Base-by-base conservation (phyloP, 2,113 vertebrate genomes). In the Cyanocitta stelleri region DNA sequence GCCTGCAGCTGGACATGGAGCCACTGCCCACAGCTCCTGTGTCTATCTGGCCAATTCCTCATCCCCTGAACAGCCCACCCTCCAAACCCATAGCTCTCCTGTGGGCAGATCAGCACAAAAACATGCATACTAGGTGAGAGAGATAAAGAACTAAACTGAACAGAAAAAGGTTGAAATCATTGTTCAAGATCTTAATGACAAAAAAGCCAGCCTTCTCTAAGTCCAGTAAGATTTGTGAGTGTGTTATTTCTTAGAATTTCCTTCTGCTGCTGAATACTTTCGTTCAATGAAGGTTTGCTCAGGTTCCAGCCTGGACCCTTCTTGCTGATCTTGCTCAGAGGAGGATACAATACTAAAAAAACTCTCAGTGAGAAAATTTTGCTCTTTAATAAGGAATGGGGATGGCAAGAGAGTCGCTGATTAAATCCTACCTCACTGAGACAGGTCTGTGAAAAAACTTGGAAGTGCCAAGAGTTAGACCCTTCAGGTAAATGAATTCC, bases 51-150 rank as follows among this genome's bases (percentile, higher is more conserved):
- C 41, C 15, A 48, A 29, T 19, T 29, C 9, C 41, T n/a, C 19
- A 7, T 55, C 3, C 6, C 29, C 7, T 1, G 2, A 55, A 55
- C 0, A 24, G 43, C 30, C 15, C 43, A 30, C 3, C 10, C 16
- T 35, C 7, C 24, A 35, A 48, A 41, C 10, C 10, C 30, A 58
- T 19, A 15, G 30, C 8, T 58, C 43, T 85, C 16, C 44, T 24
- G 13, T 35, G 5, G 4, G 61, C 35, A 43, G 24, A 51, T 27
- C 8, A 37, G 27, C n/a, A 54, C 16, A 81, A 82, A 93, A 81
- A 44, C 27, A n/a, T 7, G 4, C 11, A 24, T 13, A 5, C 10
- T 37, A 59, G 2, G 18, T 78, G 59, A 78, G 44, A 66, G 63
- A 86, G 13, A 32, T 9, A 72, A 73, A 49, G 21, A 86, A 80